Percentiles rank a stretch among this genome's conserved stretches.
These are phyloP conservation scores for Corydoras maculifer DNA, from an alignment of 2,113 vertebrate species.

Conservation along the genomic window DNA sequence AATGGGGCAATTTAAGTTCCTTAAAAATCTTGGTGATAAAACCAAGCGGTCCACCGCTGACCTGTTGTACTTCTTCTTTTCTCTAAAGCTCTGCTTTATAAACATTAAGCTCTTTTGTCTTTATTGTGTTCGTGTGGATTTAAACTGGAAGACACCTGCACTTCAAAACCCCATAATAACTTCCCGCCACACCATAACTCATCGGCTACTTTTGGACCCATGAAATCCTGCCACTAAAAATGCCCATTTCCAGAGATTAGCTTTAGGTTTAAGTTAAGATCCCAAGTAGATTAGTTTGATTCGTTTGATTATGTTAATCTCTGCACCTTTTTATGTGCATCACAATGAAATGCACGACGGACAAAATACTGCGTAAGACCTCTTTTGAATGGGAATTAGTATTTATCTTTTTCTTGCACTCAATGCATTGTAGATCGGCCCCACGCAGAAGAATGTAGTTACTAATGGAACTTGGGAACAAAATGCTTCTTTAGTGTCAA, in stretches of 20 bases:
- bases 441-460: constrained; percentile 25
- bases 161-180: not conserved
- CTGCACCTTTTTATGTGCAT: constrained; percentile 24
- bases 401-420: constrained; percentile 31
- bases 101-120: constrained; percentile 17
- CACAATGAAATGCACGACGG: constrained; percentile 15
- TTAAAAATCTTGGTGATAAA: no score
- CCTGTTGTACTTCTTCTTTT: no score
- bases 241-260: constrained; percentile 30
- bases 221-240: constrained; percentile 25
- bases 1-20: no score
- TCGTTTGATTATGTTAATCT: constrained; percentile 39
- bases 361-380: constrained; percentile 34
- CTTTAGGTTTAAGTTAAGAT: constrained; percentile 68
- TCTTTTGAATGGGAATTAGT: constrained; percentile 37
- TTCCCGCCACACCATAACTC: constrained; percentile 22
- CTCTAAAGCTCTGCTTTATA: no score
- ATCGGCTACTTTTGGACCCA: constrained; percentile 13
- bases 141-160: constrained; percentile 27
- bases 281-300: constrained; percentile 55
- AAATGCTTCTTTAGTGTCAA: constrained; percentile 29
- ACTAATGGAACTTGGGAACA: constrained; percentile 19
- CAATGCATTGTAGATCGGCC: constrained; percentile 28
- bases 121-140: constrained; percentile 17
- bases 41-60: no score